These are phyloP conservation scores for Zenarchopterus dispar DNA, from an alignment of 2,797 vertebrate genomes.

Conservation along the genomic window DNA sequence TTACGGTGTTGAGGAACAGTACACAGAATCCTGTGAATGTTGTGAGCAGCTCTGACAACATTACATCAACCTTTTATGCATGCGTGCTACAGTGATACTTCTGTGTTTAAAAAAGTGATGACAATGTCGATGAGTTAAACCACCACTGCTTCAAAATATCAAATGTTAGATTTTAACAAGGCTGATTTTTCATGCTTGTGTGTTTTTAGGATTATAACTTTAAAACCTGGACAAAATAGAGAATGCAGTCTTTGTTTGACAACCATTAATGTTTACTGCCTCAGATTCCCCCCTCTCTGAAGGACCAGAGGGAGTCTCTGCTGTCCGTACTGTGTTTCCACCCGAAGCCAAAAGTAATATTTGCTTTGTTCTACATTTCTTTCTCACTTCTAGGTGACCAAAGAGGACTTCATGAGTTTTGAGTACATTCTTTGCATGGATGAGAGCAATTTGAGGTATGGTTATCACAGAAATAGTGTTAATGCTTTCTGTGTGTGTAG, in stretches of 20 bases:
- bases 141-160: no score
- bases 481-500: slow-evolving; percentile 15
- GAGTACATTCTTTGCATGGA: slow-evolving; percentile 98
- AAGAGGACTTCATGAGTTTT: slow-evolving; percentile 91
- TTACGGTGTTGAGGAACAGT: no score
- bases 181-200: not conserved
- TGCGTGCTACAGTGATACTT: not conserved
- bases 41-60: no score
- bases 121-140: no score
- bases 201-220: not conserved
- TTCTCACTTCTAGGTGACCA: slow-evolving; percentile 87
- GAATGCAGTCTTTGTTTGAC: slow-evolving; percentile 11
- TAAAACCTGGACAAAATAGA: slow-evolving; percentile 2
- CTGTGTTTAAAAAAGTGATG: not conserved
- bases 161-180: not conserved
- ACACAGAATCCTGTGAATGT: not conserved
- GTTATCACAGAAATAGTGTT: slow-evolving; percentile 7
- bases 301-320: slow-evolving; percentile 17
- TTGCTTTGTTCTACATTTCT: slow-evolving; percentile 48
- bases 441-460: slow-evolving; percentile 94
- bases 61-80: not conserved
- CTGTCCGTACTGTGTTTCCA: slow-evolving; percentile 8
- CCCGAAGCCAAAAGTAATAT: slow-evolving; percentile 46
- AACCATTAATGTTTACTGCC: slow-evolving; percentile 17
- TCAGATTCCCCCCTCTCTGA: slow-evolving; percentile 9